These are phyloP conservation scores for Tenebrosternarchus preto DNA, from an alignment of 2,113 vertebrate genomes.

Conservation along the genomic window DNA sequence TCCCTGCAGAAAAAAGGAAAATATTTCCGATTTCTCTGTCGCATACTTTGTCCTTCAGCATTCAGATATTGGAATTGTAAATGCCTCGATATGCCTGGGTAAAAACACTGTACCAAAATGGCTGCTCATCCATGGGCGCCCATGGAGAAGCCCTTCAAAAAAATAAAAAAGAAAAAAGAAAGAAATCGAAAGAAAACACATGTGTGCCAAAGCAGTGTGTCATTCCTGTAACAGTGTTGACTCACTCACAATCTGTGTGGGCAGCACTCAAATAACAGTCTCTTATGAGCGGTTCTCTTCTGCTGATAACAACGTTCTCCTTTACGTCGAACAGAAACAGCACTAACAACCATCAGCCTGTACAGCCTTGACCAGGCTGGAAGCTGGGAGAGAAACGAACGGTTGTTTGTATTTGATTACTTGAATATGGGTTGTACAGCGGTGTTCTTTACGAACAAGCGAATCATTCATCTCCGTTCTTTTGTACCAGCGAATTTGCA, in stretches of 20 bases:
- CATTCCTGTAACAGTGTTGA: conserved; percentile 66
- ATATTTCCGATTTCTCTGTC: background rate
- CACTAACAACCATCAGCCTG: conserved; percentile 32
- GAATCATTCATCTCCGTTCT: conserved; percentile 25
- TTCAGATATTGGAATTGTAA: conserved; percentile 10
- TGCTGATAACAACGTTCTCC: conserved; percentile 32
- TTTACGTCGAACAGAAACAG: background rate
- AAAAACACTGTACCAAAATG: conserved; percentile 16
- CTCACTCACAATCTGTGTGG: conserved; percentile 69
- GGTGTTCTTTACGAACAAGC: conserved; percentile 22
- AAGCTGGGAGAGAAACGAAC: conserved; percentile 24
- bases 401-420: conserved; percentile 42
- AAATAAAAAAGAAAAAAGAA: conserved; percentile 47
- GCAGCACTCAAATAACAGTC: conserved; percentile 69
- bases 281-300: conserved; percentile 63
- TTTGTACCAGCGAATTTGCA: background rate
- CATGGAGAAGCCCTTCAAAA: conserved; percentile 57
- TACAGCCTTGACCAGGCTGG: conserved; percentile 35
- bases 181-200: conserved; percentile 48
- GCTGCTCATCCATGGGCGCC: conserved; percentile 18
- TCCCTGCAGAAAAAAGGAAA: background rate
- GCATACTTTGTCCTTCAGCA: background rate
- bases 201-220: conserved; percentile 63
- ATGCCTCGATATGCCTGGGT: background rate
- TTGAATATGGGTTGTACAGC: conserved; percentile 24